A percentile compares a stretch with the other conserved stretches of the same genome.
phyloP scores from a whole-genome alignment of 1,140 invertebrate genomes.

The Drosophila bifasciata region DNA sequence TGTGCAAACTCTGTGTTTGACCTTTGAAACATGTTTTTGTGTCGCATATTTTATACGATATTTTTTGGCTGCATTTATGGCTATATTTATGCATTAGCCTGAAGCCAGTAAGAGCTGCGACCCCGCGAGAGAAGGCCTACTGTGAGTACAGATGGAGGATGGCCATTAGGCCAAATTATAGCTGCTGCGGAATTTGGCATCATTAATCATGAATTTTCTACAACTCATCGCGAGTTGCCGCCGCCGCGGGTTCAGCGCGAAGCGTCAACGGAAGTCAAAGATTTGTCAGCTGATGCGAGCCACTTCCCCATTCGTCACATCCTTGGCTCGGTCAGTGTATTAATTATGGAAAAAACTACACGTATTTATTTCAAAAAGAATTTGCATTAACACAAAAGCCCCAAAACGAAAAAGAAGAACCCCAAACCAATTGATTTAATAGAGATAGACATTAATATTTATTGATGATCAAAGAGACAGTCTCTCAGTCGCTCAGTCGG shows the following conservation, averaged over 20 bases:
- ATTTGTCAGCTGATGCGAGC: constrained; percentile 38
- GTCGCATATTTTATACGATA: constrained; percentile 28
- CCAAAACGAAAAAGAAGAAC: background rate
- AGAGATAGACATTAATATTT: constrained; percentile 25
- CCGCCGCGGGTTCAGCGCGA: constrained; percentile 22
- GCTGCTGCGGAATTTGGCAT: constrained; percentile 24
- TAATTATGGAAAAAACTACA: constrained; percentile 37
- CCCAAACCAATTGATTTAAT: constrained; percentile 14
- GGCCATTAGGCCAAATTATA: constrained; percentile 47
- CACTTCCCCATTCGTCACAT: constrained; percentile 39
- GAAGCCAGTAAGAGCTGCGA: constrained; percentile 3
- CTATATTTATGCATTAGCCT: constrained; percentile 38
- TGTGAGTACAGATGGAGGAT: constrained; percentile 10
- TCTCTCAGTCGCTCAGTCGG: no score
- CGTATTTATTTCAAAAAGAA: constrained; percentile 40
- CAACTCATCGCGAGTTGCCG: background rate
- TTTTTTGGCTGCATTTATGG: constrained; percentile 38
- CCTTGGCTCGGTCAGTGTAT: constrained; percentile 44
- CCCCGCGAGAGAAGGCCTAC: constrained; percentile 35
- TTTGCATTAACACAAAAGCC: constrained; percentile 53
- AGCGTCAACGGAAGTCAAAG: constrained; percentile 53
- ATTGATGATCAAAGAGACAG: constrained; percentile 26
- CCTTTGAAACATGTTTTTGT: constrained; percentile 41
- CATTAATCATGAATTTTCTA: constrained; percentile 50
- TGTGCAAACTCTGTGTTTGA: constrained; percentile 11